Evolutionary conservation across 2,888 invertebrate genomes (phyloP).

Genomic region (Heteropelma amictum): DNA sequence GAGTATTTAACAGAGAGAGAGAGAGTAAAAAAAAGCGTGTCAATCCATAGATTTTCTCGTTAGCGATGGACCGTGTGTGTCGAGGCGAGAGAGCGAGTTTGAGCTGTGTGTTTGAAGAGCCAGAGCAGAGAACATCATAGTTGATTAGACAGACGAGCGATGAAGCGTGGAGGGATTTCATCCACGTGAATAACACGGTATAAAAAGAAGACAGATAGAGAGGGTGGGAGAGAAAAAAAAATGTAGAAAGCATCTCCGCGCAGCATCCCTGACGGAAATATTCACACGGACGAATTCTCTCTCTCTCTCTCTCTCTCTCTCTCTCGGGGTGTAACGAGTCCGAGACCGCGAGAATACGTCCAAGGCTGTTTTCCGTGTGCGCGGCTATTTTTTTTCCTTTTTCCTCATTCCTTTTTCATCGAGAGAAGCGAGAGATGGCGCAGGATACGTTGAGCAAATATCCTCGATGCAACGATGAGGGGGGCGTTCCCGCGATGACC

Average conservation of each 20-base stretch:
- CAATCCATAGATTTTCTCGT: constrained; percentile 7
- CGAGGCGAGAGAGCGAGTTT: constrained; percentile 29
- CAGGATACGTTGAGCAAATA: too few relatives aligned
- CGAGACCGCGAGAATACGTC: constrained; percentile 57
- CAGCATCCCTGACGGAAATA: constrained; percentile 35
- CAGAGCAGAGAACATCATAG: constrained; percentile 61
- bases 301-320: not conserved
- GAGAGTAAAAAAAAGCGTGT: not conserved
- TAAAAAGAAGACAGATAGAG: too few relatives aligned
- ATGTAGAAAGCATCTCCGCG: constrained; percentile 35
- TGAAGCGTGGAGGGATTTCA: constrained; percentile 69
- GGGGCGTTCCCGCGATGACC: too few relatives aligned
- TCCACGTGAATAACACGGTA: constrained; percentile 65
- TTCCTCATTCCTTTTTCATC: not conserved
- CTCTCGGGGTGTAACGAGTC: not conserved
- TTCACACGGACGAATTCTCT: not conserved
- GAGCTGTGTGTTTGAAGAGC: constrained; percentile 45
- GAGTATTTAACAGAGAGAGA: not conserved
- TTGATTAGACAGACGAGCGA: constrained; percentile 70
- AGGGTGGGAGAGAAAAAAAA: constrained; percentile 25
- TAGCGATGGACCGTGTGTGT: not conserved
- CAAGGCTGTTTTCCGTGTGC: constrained; percentile 53
- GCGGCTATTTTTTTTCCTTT: constrained; percentile 27
- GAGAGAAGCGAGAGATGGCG: too few relatives aligned
- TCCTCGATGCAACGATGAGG: too few relatives aligned